Evolutionary conservation across 53 echinoderm and acorn worm species (phyloP).

Genomic region (Echinarachnius parma): DNA sequence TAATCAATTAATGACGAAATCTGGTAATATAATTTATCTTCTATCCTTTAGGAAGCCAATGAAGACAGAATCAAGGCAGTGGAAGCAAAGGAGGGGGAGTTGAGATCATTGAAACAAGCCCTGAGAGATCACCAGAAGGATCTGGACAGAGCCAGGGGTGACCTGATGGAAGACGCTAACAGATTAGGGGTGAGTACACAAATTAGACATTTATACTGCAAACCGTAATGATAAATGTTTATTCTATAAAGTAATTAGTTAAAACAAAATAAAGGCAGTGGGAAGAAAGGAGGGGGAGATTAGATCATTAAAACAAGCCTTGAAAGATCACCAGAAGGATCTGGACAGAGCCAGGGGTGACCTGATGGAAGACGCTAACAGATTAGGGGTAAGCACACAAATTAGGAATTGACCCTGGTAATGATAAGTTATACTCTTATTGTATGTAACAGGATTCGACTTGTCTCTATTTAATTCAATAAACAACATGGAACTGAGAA

Average conservation of each 20-base stretch:
- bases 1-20: too few species aligned
- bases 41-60: conserved; percentile 57
- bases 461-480: too few species aligned
- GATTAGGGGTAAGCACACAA: background rate
- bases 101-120: conserved; percentile 56
- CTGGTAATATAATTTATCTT: too few species aligned
- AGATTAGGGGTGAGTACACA: conserved; percentile 22
- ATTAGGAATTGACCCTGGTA: too few species aligned
- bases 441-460: too few species aligned
- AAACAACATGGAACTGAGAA: too few species aligned
- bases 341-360: conserved; percentile 47
- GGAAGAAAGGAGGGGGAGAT: conserved; percentile 63
- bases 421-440: too few species aligned
- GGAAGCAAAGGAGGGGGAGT: conserved; percentile 69
- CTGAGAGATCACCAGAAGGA: conserved; percentile 61
- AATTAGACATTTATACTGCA: too few species aligned
- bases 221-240: too few species aligned
- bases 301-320: conserved; percentile 43
- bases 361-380: conserved; percentile 3
- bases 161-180: conserved; percentile 33
- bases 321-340: conserved; percentile 54
- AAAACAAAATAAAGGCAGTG: conserved; percentile 58
- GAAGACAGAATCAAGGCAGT: conserved; percentile 70
- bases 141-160: conserved; percentile 53
- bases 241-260: too few species aligned